Percentiles rank a stretch among this genome's conserved stretches.
Evolutionary conservation across 1,140 invertebrate species (phyloP).

Genomic region (Spodoptera litura): DNA sequence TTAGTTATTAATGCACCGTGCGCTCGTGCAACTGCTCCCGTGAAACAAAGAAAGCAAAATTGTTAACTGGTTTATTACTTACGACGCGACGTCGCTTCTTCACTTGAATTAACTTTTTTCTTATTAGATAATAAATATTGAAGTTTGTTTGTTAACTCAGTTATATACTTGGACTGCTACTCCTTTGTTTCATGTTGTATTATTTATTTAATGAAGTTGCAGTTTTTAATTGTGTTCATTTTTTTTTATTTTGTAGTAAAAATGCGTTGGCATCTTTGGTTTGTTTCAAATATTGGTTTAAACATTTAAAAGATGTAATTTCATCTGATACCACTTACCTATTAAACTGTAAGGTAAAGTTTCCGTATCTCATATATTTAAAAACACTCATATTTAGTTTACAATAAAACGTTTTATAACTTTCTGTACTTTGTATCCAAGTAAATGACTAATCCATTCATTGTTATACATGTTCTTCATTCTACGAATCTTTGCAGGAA

Average conservation of each 20-base stretch:
- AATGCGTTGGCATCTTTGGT: neutral
- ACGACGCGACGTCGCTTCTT: neutral
- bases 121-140: conserved; percentile 27
- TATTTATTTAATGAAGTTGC: too few species aligned
- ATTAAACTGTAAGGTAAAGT: neutral
- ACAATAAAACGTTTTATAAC: too few species aligned
- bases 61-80: conserved; percentile 24
- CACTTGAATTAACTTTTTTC: conserved; percentile 27
- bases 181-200: too few species aligned
- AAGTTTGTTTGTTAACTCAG: neutral
- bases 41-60: conserved; percentile 18
- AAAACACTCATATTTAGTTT: too few species aligned
- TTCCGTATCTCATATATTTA: neutral
- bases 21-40: conserved; percentile 31
- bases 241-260: too few species aligned
- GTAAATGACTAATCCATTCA: too few species aligned
- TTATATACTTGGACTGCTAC: neutral
- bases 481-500: too few species aligned
- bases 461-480: too few species aligned
- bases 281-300: neutral
- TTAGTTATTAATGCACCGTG: conserved; percentile 64
- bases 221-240: too few species aligned
- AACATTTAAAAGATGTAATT: neutral
- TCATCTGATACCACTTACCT: neutral
- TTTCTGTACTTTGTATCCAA: too few species aligned